Conservation (phyloP, 2,888 invertebrate species). For the Sesamia inferens region DNA sequence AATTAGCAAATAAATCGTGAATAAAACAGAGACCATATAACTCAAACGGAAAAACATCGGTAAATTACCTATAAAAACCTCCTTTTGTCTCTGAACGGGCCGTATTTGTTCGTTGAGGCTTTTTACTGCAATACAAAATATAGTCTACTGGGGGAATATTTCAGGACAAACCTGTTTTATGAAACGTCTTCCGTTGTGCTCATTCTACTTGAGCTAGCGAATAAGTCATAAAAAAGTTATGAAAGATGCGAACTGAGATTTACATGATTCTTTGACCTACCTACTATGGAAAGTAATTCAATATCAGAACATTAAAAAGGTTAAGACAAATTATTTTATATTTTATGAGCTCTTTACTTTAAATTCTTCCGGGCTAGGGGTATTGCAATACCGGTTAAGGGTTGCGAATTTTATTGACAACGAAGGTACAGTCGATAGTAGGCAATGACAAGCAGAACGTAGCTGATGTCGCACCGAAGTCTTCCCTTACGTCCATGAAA, state of each 20-base stretch:
- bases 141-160: slow-evolving; percentile 46
- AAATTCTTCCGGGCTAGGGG: no score
- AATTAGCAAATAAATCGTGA: slow-evolving; percentile 58
- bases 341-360: background rate
- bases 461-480: no score
- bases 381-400: no score
- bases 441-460: no score
- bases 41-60: slow-evolving; percentile 57
- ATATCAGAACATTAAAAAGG: background rate
- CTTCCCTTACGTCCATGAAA: no score
- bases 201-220: slow-evolving; percentile 17
- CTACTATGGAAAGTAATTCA: background rate
- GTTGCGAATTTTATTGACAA: no score
- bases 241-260: slow-evolving; percentile 12
- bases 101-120: slow-evolving; percentile 48
- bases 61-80: slow-evolving; percentile 65
- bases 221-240: slow-evolving; percentile 35
- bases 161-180: slow-evolving; percentile 54
- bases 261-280: background rate
- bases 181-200: slow-evolving; percentile 26
- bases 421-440: no score
- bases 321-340: background rate
- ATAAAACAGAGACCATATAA: slow-evolving; percentile 63
- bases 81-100: slow-evolving; percentile 50
- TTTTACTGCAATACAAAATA: slow-evolving; percentile 61